Evolutionary conservation across 2,888 invertebrate species (phyloP), one percentile per base, ranked within the genome.

Genomic region (Gerris lacustris): DNA sequence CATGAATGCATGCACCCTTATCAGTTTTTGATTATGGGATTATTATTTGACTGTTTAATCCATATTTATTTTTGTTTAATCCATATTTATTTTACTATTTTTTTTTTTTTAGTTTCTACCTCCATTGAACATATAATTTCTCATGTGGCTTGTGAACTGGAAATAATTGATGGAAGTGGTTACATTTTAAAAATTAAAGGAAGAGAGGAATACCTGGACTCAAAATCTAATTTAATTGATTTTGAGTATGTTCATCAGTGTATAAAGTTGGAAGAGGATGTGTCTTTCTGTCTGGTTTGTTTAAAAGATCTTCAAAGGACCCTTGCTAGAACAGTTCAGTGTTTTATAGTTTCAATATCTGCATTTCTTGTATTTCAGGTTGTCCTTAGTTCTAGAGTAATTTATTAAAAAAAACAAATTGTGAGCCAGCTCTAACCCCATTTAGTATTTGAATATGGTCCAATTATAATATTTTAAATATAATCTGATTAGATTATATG

Each of bases 221-320:
- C 91, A 15, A 90, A 92, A 69, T 91, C 92, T 55, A 86, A 87
- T 11, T 84, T 97, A 47, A 89, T 90, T 73, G 94, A 95, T 79
- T 92, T 96, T 80, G 94, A 94, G 80, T 96, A 96, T 79, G 90
- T 96, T 70, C 94, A 96, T 77, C 89, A 90, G 77, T 96, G 96
- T 80, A 89, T 96, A 72, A 95, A 96, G 78, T 81, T 96, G 77
- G 96, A 96, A 79, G 88, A 90, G 78, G 96, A 96, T 80, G 91
- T 95, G 4, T 89, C 90, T 76, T 79, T 87, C 72, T 80, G 84
- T 70, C 79, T 82, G 68, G 77, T 81, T 71, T 81, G 81, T 68
- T 83, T 84, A 47, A 85, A 87, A 74, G 85, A 86, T 70, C 86
- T 89, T 73, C 85, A 87, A 74, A 81, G 86, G 77, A 86, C 88